Evolutionary conservation across 2,888 invertebrate species (phyloP), one percentile per base, ranked within the genome.

Genomic region (Protophormia terraenovae): DNA sequence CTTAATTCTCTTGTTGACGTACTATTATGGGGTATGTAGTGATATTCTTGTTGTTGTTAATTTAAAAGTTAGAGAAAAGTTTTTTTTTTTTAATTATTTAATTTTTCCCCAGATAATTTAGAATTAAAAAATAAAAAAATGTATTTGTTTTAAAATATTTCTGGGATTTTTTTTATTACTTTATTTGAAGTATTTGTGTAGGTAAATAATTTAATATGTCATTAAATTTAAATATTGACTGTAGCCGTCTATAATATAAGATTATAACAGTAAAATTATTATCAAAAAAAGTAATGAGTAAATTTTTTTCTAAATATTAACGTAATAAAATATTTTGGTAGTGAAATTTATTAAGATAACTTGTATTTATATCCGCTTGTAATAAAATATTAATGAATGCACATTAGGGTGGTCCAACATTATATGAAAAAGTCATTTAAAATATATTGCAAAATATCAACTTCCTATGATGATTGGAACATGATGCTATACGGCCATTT

Each of bases 1-100:
- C 22, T 47, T 8, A n/a, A 67, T 53, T 66, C 19, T 60, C 50
- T 47, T 29, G 73, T 47, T 81, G 73, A 81, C 66, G 80, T 81
- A 58, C 10, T 62, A 45, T 19, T 45, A 45, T 41, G n/a, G n/a
- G 67, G 22, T 58, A 58, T 69, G 38, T 38, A 10, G 16, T 19
- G 22, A 24, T 29, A 24, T 41, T 64, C 19, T 50, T 19, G 5
- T 24, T n/a, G 22, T 24, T 73, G 45, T 50, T 81, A 35, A 73
- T 73, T 73, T 35, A 53, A 75, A 19, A 75, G 32, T 47, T 19
- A 7, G 45, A 50, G 19, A 19, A 47, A 16, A 16, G 14, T 4
- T 69, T 47, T 71, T 58, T 29, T 4, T 69, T 47, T 71, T 58
- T 29, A 32, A 45, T 32, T 67, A 24, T 41, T 67, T 22, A 58